phyloP scores from a whole-genome alignment of 2,888 invertebrate genomes.

The Chironomus riparius region DNA sequence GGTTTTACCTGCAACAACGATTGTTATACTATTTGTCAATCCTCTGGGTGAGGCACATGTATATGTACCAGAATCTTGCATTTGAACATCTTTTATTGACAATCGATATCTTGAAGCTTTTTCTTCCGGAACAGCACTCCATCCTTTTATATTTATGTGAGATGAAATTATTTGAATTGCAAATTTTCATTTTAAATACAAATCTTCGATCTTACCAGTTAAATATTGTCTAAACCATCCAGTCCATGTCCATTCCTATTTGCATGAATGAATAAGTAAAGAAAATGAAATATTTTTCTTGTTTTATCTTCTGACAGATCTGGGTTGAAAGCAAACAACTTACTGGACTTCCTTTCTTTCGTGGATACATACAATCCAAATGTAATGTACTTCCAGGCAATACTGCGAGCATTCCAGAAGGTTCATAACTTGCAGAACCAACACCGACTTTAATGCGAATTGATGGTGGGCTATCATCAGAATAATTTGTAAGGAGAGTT shows the following conservation, averaged over 20 bases:
- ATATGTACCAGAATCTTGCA: constrained; percentile 74
- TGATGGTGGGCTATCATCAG: constrained; percentile 76
- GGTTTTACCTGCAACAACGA: constrained; percentile 59
- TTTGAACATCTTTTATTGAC: constrained; percentile 70
- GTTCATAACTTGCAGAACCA: constrained; percentile 72
- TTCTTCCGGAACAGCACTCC: constrained; percentile 47
- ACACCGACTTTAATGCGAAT: constrained; percentile 65
- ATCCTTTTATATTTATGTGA: constrained; percentile 34
- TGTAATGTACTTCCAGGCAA: constrained; percentile 72
- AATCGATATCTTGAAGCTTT: constrained; percentile 72
- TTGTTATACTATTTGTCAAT: constrained; percentile 44
- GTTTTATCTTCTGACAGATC: not conserved
- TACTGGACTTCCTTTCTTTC: constrained; percentile 62
- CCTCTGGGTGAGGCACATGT: constrained; percentile 77
- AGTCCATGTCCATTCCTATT: constrained; percentile 76
- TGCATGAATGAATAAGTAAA: not conserved
- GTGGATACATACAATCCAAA: constrained; percentile 70
- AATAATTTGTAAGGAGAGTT: constrained; percentile 74
- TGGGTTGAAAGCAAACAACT: not conserved
- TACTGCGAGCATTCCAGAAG: constrained; percentile 67
- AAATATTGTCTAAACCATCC: constrained; percentile 67
- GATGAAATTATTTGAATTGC: not conserved
- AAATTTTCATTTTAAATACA: not conserved
- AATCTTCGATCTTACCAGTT: constrained; percentile 50
- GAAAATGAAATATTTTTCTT: not conserved